A percentile compares a stretch with the other conserved stretches of the same genome.
Evolutionary conservation across 2,888 invertebrate species (phyloP).

Genomic region (Phengaris arion): DNA sequence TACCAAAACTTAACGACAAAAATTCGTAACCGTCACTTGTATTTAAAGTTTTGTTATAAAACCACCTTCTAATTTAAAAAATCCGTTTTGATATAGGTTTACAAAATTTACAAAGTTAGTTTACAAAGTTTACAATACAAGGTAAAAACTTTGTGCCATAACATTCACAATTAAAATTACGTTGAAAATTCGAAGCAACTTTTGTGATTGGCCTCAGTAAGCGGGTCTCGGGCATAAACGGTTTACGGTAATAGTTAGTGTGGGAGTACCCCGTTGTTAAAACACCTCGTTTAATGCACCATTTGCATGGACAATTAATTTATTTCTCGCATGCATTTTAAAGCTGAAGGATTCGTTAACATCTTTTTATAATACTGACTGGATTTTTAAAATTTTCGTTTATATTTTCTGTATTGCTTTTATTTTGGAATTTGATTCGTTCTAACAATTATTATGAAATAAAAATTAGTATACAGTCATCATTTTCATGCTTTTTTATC

Average conservation of each 20-base stretch:
- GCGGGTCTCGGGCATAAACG: constrained; percentile 19
- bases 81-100: background rate
- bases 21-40: background rate
- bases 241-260: constrained; percentile 9
- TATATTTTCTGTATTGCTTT: background rate
- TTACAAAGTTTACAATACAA: too few species aligned
- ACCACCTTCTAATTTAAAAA: background rate
- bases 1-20: background rate
- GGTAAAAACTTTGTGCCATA: background rate
- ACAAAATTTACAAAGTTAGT: too few species aligned
- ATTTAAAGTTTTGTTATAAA: background rate
- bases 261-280: background rate
- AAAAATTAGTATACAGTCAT: too few species aligned
- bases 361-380: background rate
- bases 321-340: constrained; percentile 9
- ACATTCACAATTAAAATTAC: background rate
- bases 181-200: constrained; percentile 3
- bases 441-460: too few species aligned
- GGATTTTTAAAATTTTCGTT: background rate
- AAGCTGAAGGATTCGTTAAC: constrained; percentile 1
- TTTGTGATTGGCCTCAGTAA: constrained; percentile 25
- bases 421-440: too few species aligned
- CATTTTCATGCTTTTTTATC: background rate
- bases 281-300: constrained; percentile 15
- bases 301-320: background rate